A percentile compares a stretch with the other conserved stretches of the same genome.
Conservation (phyloP, 37 sponge, comb jelly and placozoan genomes). For the Diacarnus erythraeanus region DNA sequence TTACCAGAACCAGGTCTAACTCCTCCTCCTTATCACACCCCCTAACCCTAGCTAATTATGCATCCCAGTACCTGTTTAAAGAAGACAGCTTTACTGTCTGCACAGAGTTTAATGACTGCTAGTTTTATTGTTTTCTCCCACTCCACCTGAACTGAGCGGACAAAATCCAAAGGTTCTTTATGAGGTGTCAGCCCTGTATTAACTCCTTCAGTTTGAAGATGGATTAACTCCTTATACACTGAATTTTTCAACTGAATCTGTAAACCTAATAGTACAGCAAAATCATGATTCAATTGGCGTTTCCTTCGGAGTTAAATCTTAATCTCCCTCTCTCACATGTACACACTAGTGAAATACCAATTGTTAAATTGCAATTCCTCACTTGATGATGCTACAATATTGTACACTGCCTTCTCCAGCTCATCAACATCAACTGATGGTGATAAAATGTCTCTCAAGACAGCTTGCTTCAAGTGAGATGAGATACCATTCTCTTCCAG, state of each 20-base stretch:
- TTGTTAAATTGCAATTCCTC: too few species aligned
- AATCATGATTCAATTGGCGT: neutral
- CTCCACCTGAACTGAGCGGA: conserved; percentile 25
- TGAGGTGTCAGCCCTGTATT: neutral
- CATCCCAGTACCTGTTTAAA: conserved; percentile 28
- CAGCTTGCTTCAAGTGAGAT: conserved; percentile 7
- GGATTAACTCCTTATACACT: conserved; percentile 30
- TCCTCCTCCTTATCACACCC: too few species aligned
- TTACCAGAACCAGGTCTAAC: neutral
- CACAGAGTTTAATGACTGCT: conserved; percentile 31
- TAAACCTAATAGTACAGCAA: conserved; percentile 4
- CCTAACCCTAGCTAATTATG: too few species aligned
- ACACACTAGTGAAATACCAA: neutral
- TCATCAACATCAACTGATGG: neutral
- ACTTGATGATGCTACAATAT: conserved; percentile 8
- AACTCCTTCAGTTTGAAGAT: conserved; percentile 1
- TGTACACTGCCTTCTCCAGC: conserved; percentile 3
- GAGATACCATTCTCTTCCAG: conserved; percentile 4
- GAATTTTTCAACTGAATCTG: conserved; percentile 40
- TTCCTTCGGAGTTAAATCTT: neutral
- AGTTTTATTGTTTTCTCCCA: conserved; percentile 38
- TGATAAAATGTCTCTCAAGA: neutral
- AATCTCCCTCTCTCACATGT: neutral
- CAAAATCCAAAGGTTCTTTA: conserved; percentile 44
- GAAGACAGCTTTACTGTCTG: conserved; percentile 19